phyloP scores from a whole-genome alignment of 92 coral and sea anemone species.

The Hydrozoanthus gracilis region DNA sequence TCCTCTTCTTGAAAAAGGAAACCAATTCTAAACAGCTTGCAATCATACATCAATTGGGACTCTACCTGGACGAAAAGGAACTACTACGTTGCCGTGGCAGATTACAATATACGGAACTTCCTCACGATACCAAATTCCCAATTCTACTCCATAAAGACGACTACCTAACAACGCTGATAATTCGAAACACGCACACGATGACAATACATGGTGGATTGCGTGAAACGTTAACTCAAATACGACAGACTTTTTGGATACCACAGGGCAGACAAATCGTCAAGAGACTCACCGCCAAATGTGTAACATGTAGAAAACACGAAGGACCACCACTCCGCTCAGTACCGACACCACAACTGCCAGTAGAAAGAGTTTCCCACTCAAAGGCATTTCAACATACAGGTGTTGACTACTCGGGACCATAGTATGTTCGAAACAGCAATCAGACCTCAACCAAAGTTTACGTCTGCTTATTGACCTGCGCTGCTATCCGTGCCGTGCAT shows the following conservation, averaged over 20 bases:
- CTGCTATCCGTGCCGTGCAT: constrained; percentile 55
- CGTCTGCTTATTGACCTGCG: constrained; percentile 56
- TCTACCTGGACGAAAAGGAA: constrained; percentile 41
- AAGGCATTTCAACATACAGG: constrained; percentile 59
- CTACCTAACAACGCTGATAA: constrained; percentile 54
- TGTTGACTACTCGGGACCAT: constrained; percentile 61
- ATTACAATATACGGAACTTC: constrained; percentile 38
- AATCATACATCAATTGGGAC: constrained; percentile 44
- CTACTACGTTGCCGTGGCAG: constrained; percentile 53
- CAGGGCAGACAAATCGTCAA: constrained; percentile 62
- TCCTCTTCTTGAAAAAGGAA: constrained; percentile 13
- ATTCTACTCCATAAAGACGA: constrained; percentile 45
- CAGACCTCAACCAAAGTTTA: constrained; percentile 35
- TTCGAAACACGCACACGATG: constrained; percentile 41
- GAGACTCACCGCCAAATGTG: constrained; percentile 52
- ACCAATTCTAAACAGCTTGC: constrained; percentile 39
- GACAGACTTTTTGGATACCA: constrained; percentile 63
- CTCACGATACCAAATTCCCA: constrained; percentile 47
- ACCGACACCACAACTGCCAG: constrained; percentile 55
- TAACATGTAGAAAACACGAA: constrained; percentile 50
- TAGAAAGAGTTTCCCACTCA: constrained; percentile 37
- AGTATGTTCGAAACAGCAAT: constrained; percentile 48
- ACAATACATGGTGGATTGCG: constrained; percentile 63
- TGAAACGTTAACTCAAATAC: constrained; percentile 54
- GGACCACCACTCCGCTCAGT: constrained; percentile 56